Conservation (phyloP, 64 coral and sea anemone species). For the Montipora efflorescens region DNA sequence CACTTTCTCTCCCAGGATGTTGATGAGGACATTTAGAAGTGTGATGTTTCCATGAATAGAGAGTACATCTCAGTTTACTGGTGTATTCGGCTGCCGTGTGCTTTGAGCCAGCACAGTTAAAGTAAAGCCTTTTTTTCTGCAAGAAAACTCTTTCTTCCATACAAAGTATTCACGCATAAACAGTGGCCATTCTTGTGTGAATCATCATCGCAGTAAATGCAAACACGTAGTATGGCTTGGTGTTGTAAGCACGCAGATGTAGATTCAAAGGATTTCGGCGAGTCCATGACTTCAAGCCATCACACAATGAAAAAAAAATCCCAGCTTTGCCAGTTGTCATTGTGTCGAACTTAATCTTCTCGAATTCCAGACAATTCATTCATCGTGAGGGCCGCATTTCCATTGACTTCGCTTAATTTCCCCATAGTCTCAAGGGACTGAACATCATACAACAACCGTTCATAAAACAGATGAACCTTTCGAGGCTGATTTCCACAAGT, state of each 20-base stretch:
- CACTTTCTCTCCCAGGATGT: background rate
- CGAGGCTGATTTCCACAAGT: constrained; percentile 10
- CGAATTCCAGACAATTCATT: too few relatives aligned
- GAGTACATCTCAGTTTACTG: background rate
- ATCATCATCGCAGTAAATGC: background rate
- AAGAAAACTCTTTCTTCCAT: constrained; percentile 36
- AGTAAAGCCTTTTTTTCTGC: background rate
- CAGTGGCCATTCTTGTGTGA: background rate
- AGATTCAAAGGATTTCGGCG: background rate
- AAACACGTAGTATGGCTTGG: background rate
- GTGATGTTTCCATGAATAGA: background rate
- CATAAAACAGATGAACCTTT: constrained; percentile 52
- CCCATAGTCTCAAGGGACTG: constrained; percentile 41
- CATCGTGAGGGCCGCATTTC: background rate
- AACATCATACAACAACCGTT: constrained; percentile 27
- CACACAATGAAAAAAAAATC: too few relatives aligned
- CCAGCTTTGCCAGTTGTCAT: too few relatives aligned
- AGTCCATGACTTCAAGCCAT: too few relatives aligned
- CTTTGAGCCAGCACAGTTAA: background rate
- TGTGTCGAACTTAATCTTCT: too few relatives aligned
- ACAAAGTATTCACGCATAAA: background rate
- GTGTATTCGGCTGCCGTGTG: background rate
- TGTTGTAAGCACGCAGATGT: too few relatives aligned
- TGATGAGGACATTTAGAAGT: background rate
- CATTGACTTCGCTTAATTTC: constrained; percentile 39